Percentiles rank a stretch among this genome's conserved stretches.
Evolutionary conservation across 2,113 vertebrate species (phyloP).

Genomic region (Alosa alosa): DNA sequence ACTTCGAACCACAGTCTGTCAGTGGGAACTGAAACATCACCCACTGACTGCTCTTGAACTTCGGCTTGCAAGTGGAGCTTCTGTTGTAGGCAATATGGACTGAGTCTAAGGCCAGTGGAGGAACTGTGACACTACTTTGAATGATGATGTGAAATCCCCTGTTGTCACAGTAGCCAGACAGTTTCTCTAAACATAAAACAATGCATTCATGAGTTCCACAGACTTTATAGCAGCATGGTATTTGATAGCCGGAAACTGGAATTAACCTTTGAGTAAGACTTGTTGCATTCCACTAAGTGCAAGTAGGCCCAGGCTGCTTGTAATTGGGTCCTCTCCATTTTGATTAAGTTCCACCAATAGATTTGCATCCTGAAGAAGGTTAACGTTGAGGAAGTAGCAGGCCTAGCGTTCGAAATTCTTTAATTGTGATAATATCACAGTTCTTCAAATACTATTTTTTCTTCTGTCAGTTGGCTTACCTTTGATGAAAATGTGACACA

Average conservation of each 20-base stretch:
- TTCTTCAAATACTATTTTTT: neutral
- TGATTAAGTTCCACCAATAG: neutral
- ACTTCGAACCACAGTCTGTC: constrained; percentile 46
- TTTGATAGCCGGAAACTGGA: neutral
- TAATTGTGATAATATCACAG: too few species aligned
- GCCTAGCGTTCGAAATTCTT: neutral
- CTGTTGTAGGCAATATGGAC: constrained; percentile 42
- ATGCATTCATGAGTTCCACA: neutral
- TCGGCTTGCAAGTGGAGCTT: constrained; percentile 37
- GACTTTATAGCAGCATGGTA: neutral
- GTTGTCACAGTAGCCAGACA: constrained; percentile 39
- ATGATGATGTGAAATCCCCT: constrained; percentile 54
- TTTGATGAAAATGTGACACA: neutral
- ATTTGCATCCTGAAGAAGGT: neutral
- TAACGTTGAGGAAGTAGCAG: neutral
- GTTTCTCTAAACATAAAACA: neutral
- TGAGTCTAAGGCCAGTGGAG: constrained; percentile 49
- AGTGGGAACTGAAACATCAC: constrained; percentile 52
- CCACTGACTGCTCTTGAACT: constrained; percentile 29
- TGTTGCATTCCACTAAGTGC: neutral
- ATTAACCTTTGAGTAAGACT: neutral
- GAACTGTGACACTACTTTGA: constrained; percentile 39
- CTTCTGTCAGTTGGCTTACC: neutral
- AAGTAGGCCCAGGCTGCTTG: neutral
- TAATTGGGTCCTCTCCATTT: neutral